These are phyloP conservation scores for Chunga burmeisteri DNA, from an alignment of 2,113 vertebrate genomes.

Conservation along the genomic window DNA sequence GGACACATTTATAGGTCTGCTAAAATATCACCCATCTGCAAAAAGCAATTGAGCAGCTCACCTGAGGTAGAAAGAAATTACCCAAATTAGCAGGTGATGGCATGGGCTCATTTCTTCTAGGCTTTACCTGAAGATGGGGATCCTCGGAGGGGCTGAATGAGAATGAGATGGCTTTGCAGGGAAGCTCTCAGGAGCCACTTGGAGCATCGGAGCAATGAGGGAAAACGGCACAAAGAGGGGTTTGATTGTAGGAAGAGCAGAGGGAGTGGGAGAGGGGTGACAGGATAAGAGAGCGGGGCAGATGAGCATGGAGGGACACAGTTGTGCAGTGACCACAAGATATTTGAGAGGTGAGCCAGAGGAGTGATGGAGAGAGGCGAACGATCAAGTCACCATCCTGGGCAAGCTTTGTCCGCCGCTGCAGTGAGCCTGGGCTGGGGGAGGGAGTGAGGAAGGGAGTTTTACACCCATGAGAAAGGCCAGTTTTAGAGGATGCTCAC, in stretches of 20 bases:
- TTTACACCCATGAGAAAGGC: not conserved
- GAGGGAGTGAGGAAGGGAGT: not conserved
- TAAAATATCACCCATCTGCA: not conserved
- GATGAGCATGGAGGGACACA: not conserved
- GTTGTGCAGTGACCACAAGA: not conserved
- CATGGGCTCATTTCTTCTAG: not conserved
- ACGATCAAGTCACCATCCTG: not conserved
- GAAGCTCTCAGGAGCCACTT: not conserved
- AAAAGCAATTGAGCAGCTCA: not conserved
- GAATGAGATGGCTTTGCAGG: not conserved
- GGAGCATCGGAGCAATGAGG: not conserved
- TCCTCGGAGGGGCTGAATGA: not conserved
- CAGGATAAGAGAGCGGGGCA: not conserved
- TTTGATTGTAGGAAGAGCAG: not conserved
- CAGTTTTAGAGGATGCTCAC: not conserved
- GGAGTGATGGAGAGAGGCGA: not conserved
- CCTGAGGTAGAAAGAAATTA: not conserved
- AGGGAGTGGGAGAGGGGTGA: not conserved
- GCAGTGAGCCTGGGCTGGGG: not conserved
- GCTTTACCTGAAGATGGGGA: not conserved
- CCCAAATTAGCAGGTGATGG: not conserved
- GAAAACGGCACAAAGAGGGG: not conserved
- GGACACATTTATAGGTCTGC: not conserved
- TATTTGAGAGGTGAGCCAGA: not conserved
- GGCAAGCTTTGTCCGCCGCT: not conserved